phyloP scores from a whole-genome alignment of 2,888 invertebrate genomes.

The Petrolisthes manimaculis region DNA sequence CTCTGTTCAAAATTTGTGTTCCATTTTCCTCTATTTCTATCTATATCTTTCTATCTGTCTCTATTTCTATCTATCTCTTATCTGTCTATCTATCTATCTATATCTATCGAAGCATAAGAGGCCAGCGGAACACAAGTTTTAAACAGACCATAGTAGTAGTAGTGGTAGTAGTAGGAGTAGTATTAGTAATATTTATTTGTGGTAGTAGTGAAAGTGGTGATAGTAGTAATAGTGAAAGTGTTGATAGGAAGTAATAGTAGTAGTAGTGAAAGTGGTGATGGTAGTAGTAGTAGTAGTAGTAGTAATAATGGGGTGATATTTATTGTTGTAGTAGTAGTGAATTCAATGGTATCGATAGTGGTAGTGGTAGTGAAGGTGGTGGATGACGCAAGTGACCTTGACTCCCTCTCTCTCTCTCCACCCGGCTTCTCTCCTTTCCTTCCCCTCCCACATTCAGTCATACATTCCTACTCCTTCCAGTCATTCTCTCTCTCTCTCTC shows the following conservation, averaged over 20 bases:
- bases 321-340: not conserved
- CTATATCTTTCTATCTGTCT: too few relatives aligned
- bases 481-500: slow-evolving; percentile 21
- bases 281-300: not conserved
- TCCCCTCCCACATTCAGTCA: not conserved
- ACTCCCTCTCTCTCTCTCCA: slow-evolving; percentile 7
- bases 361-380: slow-evolving; percentile 9
- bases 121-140: not conserved
- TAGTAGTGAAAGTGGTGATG: not conserved
- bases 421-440: not conserved
- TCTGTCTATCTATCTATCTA: too few relatives aligned
- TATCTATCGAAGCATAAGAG: too few relatives aligned
- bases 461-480: not conserved
- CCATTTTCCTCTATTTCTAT: too few relatives aligned
- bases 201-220: slow-evolving; percentile 13
- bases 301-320: not conserved
- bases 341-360: not conserved
- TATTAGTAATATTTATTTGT: not conserved
- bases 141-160: not conserved
- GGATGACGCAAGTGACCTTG: slow-evolving; percentile 30
- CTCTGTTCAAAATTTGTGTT: not conserved
- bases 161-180: not conserved
- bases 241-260: not conserved
- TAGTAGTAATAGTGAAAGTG: not conserved
- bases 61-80: too few relatives aligned